These are phyloP conservation scores for Eremophila alpestris DNA, from an alignment of 2,797 vertebrate species.

Conservation along the genomic window DNA sequence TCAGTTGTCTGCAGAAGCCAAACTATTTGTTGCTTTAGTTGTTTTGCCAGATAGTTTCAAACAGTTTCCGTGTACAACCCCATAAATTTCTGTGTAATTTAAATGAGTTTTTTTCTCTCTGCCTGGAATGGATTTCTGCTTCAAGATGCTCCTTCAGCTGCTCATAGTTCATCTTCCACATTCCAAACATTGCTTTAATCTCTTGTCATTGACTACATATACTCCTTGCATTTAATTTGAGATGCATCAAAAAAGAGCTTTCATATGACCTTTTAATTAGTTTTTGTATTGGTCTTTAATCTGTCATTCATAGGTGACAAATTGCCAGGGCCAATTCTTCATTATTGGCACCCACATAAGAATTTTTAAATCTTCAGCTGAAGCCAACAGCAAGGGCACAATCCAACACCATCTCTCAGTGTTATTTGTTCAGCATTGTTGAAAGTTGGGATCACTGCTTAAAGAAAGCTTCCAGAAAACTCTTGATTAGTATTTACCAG, in stretches of 20 bases:
- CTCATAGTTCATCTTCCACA: neutral
- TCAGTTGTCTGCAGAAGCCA: neutral
- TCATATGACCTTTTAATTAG: neutral
- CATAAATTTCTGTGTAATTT: neutral
- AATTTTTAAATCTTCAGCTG: neutral
- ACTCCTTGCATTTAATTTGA: neutral
- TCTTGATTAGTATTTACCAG: neutral
- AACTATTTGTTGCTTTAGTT: neutral
- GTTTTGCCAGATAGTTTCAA: neutral
- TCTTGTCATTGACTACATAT: neutral
- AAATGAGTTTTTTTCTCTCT: neutral
- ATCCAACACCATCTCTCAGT: fast-evolving
- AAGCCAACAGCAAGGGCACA: neutral
- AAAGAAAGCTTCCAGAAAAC: neutral
- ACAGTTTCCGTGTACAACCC: neutral
- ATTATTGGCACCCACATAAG: neutral
- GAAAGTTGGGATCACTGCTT: neutral
- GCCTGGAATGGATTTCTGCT: neutral
- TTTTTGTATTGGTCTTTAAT: neutral
- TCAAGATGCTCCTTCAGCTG: constrained; percentile 17
- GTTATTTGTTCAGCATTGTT: neutral
- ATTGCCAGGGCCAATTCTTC: neutral
- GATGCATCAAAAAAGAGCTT: neutral
- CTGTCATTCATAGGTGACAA: neutral
- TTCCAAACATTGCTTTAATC: neutral